Conservation (phyloP, 1,140 invertebrate species). For the Ectropis grisescens region DNA sequence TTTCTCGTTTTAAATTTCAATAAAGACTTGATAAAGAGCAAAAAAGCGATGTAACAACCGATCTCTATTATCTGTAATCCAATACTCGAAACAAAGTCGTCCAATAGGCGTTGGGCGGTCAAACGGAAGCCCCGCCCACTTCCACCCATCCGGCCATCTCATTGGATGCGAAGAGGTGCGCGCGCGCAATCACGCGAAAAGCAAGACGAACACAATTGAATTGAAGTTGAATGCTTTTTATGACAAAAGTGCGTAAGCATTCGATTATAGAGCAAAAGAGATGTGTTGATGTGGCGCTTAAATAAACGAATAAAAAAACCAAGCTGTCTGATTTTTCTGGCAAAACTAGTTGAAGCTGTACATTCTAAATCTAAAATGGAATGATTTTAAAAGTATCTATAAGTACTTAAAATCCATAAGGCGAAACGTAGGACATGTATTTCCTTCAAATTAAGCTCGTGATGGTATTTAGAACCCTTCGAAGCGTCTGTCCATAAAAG, state of each 20-base stretch:
- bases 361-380: no score
- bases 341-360: no score
- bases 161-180: conserved; percentile 36
- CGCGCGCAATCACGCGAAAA: conserved; percentile 23
- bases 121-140: conserved; percentile 13
- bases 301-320: no score
- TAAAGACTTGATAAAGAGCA: conserved; percentile 22
- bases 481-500: no score
- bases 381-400: no score
- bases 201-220: conserved; percentile 29
- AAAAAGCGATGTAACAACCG: conserved; percentile 13
- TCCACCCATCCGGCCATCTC: conserved; percentile 17
- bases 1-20: conserved; percentile 22
- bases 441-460: no score
- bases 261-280: no score
- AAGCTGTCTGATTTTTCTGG: neutral
- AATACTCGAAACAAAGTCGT: conserved; percentile 31
- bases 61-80: conserved; percentile 42
- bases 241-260: conserved; percentile 20
- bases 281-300: no score
- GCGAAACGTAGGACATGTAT: no score
- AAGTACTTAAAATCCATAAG: no score
- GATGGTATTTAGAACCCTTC: no score
- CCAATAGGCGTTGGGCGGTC: conserved; percentile 32
- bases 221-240: conserved; percentile 31